Evolutionary conservation across 2,797 vertebrate species (phyloP).

Genomic region (Agapornis canus): DNA sequence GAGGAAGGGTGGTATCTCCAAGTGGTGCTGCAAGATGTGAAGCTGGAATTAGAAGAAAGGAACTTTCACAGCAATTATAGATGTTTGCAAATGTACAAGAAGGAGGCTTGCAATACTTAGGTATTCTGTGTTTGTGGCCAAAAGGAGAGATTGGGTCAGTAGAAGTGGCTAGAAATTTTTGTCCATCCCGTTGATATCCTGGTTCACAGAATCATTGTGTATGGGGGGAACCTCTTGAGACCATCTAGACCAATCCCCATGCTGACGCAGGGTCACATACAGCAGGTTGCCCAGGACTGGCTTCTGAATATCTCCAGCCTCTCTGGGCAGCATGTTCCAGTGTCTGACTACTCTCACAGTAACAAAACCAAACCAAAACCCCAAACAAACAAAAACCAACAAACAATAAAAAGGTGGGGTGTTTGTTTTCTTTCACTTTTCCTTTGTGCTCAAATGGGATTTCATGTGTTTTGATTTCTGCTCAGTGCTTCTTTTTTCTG

Average conservation of each 20-base stretch:
- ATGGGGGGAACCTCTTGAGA: background rate
- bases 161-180: background rate
- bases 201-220: background rate
- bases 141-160: background rate
- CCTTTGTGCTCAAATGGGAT: background rate
- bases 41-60: background rate
- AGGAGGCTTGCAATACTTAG: background rate
- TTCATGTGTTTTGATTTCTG: background rate
- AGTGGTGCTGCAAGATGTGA: background rate
- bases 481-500: background rate
- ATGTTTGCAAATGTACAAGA: background rate
- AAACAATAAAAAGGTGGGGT: fast-evolving
- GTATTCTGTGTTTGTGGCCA: background rate
- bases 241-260: background rate
- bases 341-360: background rate
- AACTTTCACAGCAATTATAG: background rate
- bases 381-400: background rate
- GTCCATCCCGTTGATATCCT: background rate
- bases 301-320: background rate
- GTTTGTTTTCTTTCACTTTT: background rate
- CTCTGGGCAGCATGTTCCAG: background rate
- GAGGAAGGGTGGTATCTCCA: background rate
- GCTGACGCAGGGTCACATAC: background rate
- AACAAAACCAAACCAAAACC: background rate
- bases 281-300: background rate